Evolutionary conservation across 2,113 vertebrate species (phyloP).

Genomic region (Eptatretus burgeri): DNA sequence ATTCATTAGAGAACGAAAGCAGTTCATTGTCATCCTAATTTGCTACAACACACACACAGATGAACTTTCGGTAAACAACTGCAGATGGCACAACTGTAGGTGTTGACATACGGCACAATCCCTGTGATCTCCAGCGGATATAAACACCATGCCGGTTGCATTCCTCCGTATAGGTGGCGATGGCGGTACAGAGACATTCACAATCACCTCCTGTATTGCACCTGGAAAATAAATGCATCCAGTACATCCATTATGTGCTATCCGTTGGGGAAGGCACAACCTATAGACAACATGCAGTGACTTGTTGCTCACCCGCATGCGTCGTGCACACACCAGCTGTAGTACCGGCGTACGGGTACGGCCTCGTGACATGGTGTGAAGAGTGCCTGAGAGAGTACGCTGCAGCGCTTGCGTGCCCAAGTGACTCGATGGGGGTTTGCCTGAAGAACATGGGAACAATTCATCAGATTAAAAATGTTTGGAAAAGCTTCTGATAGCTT

Average conservation of each 20-base stretch:
- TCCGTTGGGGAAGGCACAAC: too few species aligned
- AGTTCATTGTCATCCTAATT: too few species aligned
- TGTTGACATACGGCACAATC: conserved; percentile 36
- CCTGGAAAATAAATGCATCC: conserved; percentile 12
- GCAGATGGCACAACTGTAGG: too few species aligned
- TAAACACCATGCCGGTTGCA: conserved; percentile 27
- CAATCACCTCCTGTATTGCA: conserved; percentile 47
- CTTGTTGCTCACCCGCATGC: conserved; percentile 36
- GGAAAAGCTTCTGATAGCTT: too few species aligned
- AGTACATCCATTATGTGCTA: too few species aligned
- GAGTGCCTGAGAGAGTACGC: conserved; percentile 22
- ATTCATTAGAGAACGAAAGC: too few species aligned
- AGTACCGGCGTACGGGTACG: conserved; percentile 39
- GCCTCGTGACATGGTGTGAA: conserved; percentile 29
- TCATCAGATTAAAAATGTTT: too few species aligned
- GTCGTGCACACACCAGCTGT: conserved; percentile 54
- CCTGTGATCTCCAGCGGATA: conserved; percentile 48
- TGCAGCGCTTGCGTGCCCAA: conserved; percentile 37
- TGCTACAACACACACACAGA: too few species aligned
- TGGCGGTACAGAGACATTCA: conserved; percentile 54
- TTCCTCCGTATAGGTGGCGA: conserved; percentile 41
- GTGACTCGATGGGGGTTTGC: conserved; percentile 25
- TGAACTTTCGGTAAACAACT: too few species aligned
- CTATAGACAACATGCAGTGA: too few species aligned
- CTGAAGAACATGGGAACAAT: conserved; percentile 11